Base-by-base conservation (phyloP, 1,140 invertebrate species). In the Chelonus insularis region DNA sequence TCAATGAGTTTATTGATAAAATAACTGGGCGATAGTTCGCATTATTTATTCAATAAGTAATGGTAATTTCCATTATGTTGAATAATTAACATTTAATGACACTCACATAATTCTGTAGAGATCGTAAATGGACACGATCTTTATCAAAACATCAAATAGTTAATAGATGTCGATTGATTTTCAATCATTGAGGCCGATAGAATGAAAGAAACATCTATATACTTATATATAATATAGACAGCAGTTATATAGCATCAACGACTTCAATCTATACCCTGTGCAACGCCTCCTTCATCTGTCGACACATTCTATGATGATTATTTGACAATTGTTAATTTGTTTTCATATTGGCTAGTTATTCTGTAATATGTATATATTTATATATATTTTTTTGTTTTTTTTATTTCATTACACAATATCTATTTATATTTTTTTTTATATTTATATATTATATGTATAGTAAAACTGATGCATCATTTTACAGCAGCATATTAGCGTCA, bases 201-300 rank as follows among this genome's bases (percentile, higher is more conserved):
- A 78, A 79, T 73, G 68, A 77, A 81, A 79, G 50, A 78, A 79
- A 79, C 75, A 81, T 77, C 72, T 76, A 80, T 74, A 65, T 65
- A 71, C 68, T 60, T 61, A 70, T 73, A 69, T 72, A 71, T 74
- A 72, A 75, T 79, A 79, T 80, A 81, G 78, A 81, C 77, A 80
- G 79, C 76, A 79, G 74, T 52, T 8, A 36, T 36, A 52, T 52
- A 11, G n/a, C 7, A 51, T 9, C 71, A 79, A 78, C 77, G 74
- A 79, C 74, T 81, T 80, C 77, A n/a, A 74, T 81, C 75, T 80
- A 80, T 81, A 81, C 79, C 79, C 79, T 81, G 79, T 81, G 78
- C 79, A 81, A 79, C 73, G 71, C 76, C 71, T 78, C 47, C 36
- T n/a, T 60, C 57, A 3, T 12, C 54, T 48, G 67, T 77, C 76